These are phyloP conservation scores for Drosophila mayaguana DNA, from an alignment of 2,888 invertebrate genomes.

Conservation along the genomic window DNA sequence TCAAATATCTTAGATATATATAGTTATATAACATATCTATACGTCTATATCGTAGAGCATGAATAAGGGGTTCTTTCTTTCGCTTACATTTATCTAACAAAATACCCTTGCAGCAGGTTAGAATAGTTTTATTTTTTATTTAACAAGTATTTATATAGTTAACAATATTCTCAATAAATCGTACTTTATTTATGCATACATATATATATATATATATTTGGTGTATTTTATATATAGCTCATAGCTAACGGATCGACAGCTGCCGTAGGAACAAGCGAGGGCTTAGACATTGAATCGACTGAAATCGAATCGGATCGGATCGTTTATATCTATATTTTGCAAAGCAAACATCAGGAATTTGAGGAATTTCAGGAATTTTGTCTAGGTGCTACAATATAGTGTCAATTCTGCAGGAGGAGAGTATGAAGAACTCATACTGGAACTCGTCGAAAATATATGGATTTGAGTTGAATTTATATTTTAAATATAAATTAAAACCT, in stretches of 20 bases:
- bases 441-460: neutral
- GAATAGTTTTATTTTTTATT: constrained; percentile 2
- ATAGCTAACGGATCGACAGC: constrained; percentile 35
- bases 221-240: constrained; percentile 7
- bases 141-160: constrained; percentile 31
- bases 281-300: constrained; percentile 1
- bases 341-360: constrained; percentile 7
- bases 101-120: constrained; percentile 43
- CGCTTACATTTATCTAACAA: constrained; percentile 9
- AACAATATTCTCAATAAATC: constrained; percentile 17
- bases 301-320: constrained; percentile 14
- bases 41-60: constrained; percentile 5
- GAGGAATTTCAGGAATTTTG: neutral
- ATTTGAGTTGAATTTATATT: neutral
- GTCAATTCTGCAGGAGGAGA: neutral
- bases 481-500: too few species aligned
- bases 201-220: neutral
- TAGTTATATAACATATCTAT: neutral
- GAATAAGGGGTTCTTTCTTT: neutral
- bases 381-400: neutral
- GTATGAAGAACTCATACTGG: neutral
- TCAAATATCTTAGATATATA: constrained; percentile 38
- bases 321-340: constrained; percentile 6
- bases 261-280: constrained; percentile 49
- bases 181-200: constrained; percentile 1